Evolutionary conservation across 2,113 vertebrate species (phyloP).

Genomic region (Ursus arctos): DNA sequence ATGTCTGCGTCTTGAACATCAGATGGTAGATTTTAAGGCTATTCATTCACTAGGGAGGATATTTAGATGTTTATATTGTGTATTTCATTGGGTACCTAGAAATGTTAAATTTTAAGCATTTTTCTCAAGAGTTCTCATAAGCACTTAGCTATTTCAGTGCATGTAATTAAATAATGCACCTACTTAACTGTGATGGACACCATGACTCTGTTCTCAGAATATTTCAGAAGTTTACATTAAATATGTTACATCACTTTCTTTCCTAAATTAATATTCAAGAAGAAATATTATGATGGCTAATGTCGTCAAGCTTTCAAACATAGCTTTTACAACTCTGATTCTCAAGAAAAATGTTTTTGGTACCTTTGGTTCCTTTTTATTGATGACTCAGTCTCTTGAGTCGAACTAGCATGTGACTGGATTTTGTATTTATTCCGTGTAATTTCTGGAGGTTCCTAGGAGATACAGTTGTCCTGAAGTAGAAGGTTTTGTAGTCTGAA

Average conservation of each 20-base stretch:
- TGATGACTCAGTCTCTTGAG: not conserved
- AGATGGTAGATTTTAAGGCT: not conserved
- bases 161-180: not conserved
- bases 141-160: not conserved
- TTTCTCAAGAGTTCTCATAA: not conserved
- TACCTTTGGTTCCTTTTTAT: constrained; percentile 24
- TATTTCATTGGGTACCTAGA: not conserved
- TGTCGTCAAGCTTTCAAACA: not conserved
- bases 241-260: not conserved
- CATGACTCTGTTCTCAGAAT: constrained; percentile 27
- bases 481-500: not conserved
- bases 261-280: constrained; percentile 6
- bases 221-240: constrained; percentile 12
- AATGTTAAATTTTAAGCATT: constrained; percentile 16
- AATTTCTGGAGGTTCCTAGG: not conserved
- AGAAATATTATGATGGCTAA: not conserved
- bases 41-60: not conserved
- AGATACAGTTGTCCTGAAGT: not conserved
- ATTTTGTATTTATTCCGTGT: not conserved
- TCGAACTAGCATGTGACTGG: not conserved
- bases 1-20: not conserved
- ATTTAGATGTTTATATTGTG: not conserved
- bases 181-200: not conserved
- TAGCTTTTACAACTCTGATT: not conserved
- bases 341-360: not conserved